Evolutionary conservation across 2,113 vertebrate genomes (phyloP).

Genomic region (Hemiscyllium ocellatum): DNA sequence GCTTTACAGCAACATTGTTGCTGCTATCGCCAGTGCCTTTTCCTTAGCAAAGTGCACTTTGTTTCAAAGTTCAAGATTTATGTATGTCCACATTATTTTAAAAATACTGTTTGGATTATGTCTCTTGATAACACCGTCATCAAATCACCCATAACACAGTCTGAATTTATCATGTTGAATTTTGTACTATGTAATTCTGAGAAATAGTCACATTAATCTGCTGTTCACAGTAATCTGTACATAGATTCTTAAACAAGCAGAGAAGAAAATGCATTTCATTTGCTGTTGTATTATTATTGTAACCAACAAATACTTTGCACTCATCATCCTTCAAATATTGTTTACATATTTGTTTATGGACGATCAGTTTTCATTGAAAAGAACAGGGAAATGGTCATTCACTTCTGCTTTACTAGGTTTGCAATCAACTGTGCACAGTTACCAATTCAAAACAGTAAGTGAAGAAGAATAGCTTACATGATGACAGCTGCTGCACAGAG

Average conservation of each 20-base stretch:
- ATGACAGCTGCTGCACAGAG: neutral
- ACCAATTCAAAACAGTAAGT: conserved; percentile 1
- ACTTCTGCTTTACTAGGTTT: neutral
- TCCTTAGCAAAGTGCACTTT: no score
- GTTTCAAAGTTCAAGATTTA: no score
- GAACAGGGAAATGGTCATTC: neutral
- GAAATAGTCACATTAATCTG: neutral
- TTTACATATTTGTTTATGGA: neutral
- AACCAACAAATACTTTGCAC: neutral
- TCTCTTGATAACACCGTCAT: neutral
- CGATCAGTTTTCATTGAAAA: neutral
- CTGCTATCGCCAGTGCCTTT: no score
- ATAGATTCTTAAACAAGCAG: neutral
- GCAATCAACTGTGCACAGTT: conserved; percentile 20
- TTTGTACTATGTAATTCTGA: neutral
- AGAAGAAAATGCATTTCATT: neutral
- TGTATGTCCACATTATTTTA: no score
- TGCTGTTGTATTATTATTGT: neutral
- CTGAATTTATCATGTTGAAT: neutral
- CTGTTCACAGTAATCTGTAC: neutral
- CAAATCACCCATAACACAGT: neutral
- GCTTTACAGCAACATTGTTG: no score
- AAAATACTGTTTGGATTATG: no score
- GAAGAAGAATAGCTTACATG: neutral
- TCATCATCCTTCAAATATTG: neutral